These are phyloP conservation scores for Chironomus tentans DNA, from an alignment of 2,888 invertebrate species.

Conservation along the genomic window DNA sequence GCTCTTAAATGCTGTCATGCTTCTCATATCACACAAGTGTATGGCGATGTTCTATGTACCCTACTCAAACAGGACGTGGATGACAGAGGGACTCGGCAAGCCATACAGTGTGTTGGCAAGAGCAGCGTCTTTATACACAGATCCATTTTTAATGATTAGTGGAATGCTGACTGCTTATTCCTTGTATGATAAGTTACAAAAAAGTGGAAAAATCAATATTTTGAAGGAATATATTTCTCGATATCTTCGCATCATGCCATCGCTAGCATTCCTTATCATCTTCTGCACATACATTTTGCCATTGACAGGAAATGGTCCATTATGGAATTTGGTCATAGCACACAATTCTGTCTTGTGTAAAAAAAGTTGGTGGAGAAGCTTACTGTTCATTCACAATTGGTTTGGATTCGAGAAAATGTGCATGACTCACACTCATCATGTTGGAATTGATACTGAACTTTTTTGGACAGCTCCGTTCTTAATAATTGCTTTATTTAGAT, in stretches of 20 bases:
- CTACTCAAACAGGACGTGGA: conserved; percentile 54
- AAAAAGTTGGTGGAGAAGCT: conserved; percentile 59
- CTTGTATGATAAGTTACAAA: conserved; percentile 49
- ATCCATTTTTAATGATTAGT: conserved; percentile 61
- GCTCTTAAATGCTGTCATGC: conserved; percentile 53
- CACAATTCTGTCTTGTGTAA: conserved; percentile 60
- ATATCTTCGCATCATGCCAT: conserved; percentile 49
- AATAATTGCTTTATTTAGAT: conserved; percentile 51
- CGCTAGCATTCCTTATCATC: conserved; percentile 53
- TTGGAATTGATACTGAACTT: conserved; percentile 61
- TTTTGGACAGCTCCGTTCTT: conserved; percentile 54
- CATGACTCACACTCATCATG: conserved; percentile 60
- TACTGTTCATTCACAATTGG: conserved; percentile 62
- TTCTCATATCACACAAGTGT: conserved; percentile 58
- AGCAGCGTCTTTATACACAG: conserved; percentile 60
- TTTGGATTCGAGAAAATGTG: conserved; percentile 61
- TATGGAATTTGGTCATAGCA: conserved; percentile 59
- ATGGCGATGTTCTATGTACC: conserved; percentile 61
- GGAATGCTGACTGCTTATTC: conserved; percentile 57
- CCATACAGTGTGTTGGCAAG: conserved; percentile 59
- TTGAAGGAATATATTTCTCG: conserved; percentile 48
- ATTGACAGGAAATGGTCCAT: conserved; percentile 52
- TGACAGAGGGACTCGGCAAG: conserved; percentile 53
- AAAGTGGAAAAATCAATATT: conserved; percentile 47
- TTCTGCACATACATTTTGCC: conserved; percentile 60